These are phyloP conservation scores for Ernsta delagoae DNA, from an alignment of 2,888 invertebrate genomes.

Conservation along the genomic window DNA sequence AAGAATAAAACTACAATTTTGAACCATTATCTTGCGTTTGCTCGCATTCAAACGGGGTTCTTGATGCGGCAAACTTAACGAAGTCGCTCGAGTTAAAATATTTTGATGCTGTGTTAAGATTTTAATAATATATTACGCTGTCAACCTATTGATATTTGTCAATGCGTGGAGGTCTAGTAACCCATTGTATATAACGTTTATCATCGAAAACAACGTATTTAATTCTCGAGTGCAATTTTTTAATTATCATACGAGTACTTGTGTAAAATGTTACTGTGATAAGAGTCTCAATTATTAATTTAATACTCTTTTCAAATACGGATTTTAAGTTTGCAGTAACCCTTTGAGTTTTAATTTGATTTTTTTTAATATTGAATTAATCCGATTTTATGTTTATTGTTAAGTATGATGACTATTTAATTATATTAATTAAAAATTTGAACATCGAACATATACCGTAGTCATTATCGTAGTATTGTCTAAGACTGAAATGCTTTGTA, in stretches of 20 bases:
- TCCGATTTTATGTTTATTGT: not conserved
- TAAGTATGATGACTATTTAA: not conserved
- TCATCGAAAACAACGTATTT: not conserved
- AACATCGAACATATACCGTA: too few relatives aligned
- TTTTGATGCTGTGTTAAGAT: too few relatives aligned
- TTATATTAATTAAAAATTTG: not conserved
- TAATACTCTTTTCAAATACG: constrained; percentile 19
- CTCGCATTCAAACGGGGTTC: too few relatives aligned
- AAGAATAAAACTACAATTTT: too few relatives aligned
- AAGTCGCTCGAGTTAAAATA: too few relatives aligned
- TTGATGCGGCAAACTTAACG: too few relatives aligned
- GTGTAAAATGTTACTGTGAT: constrained; percentile 26
- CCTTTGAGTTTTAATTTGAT: not conserved
- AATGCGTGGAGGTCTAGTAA: too few relatives aligned
- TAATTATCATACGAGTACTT: too few relatives aligned
- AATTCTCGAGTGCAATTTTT: constrained; percentile 6
- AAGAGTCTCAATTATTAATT: constrained; percentile 16
- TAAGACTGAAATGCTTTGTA: constrained; percentile 54
- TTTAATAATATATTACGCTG: too few relatives aligned
- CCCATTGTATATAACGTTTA: not conserved
- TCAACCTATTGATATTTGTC: too few relatives aligned
- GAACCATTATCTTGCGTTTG: too few relatives aligned
- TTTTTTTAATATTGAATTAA: not conserved
- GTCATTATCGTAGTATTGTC: not conserved
- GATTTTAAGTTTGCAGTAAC: not conserved